Percentiles rank a stretch among this genome's conserved stretches.
phyloP scores from a whole-genome alignment of 2,888 invertebrate species.

The Chrysotoxum bicinctum region DNA sequence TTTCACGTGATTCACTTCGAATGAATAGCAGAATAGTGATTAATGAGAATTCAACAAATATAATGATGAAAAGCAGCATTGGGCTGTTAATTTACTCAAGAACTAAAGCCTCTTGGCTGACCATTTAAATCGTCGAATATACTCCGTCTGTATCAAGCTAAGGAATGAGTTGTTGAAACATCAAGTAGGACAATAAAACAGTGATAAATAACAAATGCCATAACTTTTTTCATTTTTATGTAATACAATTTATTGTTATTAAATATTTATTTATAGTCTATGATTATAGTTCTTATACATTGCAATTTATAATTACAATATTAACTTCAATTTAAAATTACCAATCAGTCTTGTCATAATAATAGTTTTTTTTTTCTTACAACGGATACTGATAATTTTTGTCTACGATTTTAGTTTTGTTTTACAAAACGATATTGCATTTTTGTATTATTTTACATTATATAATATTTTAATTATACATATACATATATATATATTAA shows the following conservation, averaged over 20 bases:
- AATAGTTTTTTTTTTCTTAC: constrained; percentile 47
- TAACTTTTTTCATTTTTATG: not conserved
- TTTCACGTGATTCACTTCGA: too few species aligned
- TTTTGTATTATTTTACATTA: not conserved
- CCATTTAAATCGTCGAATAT: too few species aligned
- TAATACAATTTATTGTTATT: constrained; percentile 11
- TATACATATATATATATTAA: constrained; percentile 38
- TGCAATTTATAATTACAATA: constrained; percentile 64
- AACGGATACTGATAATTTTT: constrained; percentile 67
- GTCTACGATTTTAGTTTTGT: constrained; percentile 12
- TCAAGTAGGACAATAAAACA: too few species aligned
- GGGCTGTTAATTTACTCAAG: too few species aligned
- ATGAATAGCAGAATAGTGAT: too few species aligned
- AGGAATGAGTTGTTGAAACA: too few species aligned
- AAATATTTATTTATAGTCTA: constrained; percentile 54
- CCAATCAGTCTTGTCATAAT: constrained; percentile 72
- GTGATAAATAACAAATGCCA: too few species aligned
- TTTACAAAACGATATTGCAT: constrained; percentile 2
- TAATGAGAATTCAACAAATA: too few species aligned
- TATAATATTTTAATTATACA: constrained; percentile 40
- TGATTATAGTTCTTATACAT: constrained; percentile 56
- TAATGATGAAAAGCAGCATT: too few species aligned
- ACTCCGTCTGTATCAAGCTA: too few species aligned
- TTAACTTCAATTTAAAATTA: constrained; percentile 69
- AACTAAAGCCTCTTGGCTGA: too few species aligned